Base-by-base conservation (phyloP, 2,888 invertebrate genomes). In the Torymus texanus region DNA sequence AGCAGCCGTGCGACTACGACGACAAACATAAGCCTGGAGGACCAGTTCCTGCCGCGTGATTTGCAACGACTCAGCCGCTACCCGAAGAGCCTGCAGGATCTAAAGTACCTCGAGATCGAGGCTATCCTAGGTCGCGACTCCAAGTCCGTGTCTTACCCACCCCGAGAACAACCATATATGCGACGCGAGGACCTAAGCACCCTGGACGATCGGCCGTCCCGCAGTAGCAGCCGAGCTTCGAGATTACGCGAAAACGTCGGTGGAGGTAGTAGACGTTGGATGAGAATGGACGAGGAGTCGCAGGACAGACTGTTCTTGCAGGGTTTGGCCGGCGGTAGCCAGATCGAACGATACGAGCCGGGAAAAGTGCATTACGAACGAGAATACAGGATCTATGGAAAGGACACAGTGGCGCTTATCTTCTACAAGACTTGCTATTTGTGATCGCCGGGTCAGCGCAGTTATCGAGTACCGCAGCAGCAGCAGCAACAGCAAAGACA, bases 401-500 rank as follows among this genome's bases (percentile, higher is more conserved):
- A 89, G 82, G 89, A 90, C 81, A 90, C 90, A 62, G 87, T 90
- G 72, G 90, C 90, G n/a, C 86, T 90, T 58, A 89, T 90, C 81
- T 90, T 90, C 78, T 90, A 90, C 82, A 90, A 90, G 83, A 90
- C 90, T 68, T 90, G 90, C 82, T 90, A 90, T 84, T 88, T 90
- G 88, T 90, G 90, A 90, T 89, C 24, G 78, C 76, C 73, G 50
- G 18, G 63, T n/a, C 18, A 29, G 5, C 13, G 13, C 2, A 16
- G 51, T 24, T 14, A 2, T 58, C 18, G 24, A 56, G 29, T 16
- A 51, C 12, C n/a, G 11, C 41, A 41, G 41, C 41, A 41, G 29
- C 29, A 29, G 41, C 41, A 41, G 41, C 41, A 41, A 41, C 41
- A 41, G 41, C 41, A 8, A 8, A 41, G 41, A 41, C 41, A 8